Conservation (phyloP, 2,797 vertebrate genomes). For the Spinus olivaceus region DNA sequence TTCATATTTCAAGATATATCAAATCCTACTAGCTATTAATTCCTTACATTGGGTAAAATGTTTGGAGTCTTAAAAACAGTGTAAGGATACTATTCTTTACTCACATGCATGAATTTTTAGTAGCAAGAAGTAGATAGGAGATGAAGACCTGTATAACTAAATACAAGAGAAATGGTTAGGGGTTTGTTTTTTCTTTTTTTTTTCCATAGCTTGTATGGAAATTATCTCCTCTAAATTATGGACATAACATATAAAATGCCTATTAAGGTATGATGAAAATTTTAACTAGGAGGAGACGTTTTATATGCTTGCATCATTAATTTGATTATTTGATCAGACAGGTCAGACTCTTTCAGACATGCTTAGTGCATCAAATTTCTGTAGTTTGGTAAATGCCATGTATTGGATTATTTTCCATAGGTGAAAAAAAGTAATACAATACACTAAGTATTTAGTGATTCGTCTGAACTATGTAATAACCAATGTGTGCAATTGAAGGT, state of each 20-base stretch:
- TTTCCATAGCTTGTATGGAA: neutral
- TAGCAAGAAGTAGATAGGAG: neutral
- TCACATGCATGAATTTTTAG: neutral
- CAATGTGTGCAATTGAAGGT: neutral
- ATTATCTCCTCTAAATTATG: neutral
- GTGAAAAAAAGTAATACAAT: neutral
- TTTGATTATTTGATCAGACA: constrained; percentile 26
- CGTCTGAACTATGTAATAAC: neutral
- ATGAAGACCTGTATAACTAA: neutral
- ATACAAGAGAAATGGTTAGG: neutral
- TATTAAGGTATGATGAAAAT: constrained; percentile 28
- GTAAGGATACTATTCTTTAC: neutral
- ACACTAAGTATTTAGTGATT: constrained; percentile 43
- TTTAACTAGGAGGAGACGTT: constrained; percentile 12
- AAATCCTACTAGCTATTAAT: neutral
- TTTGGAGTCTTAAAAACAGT: neutral
- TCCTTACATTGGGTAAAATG: neutral
- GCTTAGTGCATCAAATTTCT: constrained; percentile 29
- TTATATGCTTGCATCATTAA: constrained; percentile 32
- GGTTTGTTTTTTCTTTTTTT: neutral
- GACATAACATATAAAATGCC: neutral
- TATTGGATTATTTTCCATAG: neutral
- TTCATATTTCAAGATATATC: neutral
- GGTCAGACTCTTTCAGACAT: constrained; percentile 8
- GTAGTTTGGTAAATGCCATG: neutral